A percentile compares a stretch with the other conserved stretches of the same genome.
phyloP scores from a whole-genome alignment of 2,113 vertebrate species.

The Heterotilapia buettikoferi region DNA sequence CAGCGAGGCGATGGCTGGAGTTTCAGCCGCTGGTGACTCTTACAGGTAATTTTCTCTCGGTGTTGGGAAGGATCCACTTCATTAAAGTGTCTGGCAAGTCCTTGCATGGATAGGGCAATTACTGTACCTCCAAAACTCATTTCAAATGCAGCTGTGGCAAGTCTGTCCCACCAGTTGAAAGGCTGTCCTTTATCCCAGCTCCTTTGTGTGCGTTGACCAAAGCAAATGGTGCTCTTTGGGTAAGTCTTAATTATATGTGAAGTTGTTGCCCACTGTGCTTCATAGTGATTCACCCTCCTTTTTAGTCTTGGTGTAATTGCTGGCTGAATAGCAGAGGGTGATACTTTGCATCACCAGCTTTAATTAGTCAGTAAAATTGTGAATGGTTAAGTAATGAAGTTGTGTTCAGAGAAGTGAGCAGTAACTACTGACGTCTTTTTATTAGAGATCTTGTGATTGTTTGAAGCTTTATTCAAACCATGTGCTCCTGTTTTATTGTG shows the following conservation, averaged over 20 bases:
- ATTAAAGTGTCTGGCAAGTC: background rate
- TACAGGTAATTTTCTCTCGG: background rate
- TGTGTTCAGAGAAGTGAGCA: background rate
- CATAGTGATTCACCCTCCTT: background rate
- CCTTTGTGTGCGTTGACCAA: background rate
- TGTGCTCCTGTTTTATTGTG: background rate
- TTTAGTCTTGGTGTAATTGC: background rate
- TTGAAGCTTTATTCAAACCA: background rate
- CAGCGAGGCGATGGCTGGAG: background rate
- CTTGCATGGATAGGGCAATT: constrained; percentile 11
- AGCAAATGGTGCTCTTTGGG: background rate
- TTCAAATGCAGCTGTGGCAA: background rate
- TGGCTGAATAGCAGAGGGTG: background rate
- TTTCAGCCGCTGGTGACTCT: background rate
- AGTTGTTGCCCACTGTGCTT: background rate
- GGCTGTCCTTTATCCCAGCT: background rate
- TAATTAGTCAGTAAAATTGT: constrained; percentile 6
- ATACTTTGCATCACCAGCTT: constrained; percentile 14
- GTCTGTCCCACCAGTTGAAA: background rate
- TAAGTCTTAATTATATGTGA: constrained; percentile 14
- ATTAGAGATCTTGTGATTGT: background rate
- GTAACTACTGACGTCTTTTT: background rate
- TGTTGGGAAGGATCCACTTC: background rate
- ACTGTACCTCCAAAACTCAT: background rate
- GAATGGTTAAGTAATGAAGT: background rate